Conservation (phyloP, 1,140 invertebrate species). For the Ceratina calcarata region DNA sequence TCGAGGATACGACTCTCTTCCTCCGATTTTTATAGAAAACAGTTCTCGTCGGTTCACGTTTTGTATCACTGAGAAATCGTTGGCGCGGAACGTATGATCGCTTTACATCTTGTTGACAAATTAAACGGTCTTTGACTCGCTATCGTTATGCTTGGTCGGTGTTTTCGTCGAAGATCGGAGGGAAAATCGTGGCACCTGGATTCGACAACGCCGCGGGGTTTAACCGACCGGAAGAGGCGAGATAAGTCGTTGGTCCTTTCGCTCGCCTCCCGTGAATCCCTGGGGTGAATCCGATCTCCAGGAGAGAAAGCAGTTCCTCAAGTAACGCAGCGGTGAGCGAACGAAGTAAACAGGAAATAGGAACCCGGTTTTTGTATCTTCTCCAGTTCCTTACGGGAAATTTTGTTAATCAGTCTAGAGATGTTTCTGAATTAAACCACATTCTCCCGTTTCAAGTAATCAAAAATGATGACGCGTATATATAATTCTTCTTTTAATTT, state of each 20-base stretch:
- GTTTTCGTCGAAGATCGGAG: background rate
- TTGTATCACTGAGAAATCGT: no score
- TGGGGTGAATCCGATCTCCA: background rate
- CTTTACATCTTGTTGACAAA: no score
- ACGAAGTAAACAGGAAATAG: slow-evolving; percentile 22
- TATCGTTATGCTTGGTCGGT: background rate
- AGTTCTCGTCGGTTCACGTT: no score
- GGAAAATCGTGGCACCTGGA: slow-evolving; percentile 22
- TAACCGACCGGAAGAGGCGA: slow-evolving; percentile 15
- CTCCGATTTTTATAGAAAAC: no score
- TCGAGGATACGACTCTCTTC: no score
- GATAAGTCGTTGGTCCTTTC: slow-evolving; percentile 53
- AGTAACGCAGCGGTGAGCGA: slow-evolving; percentile 18
- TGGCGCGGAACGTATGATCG: no score
- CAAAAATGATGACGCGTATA: no score
- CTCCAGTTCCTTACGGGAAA: background rate
- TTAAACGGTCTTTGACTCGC: background rate
- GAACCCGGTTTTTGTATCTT: background rate
- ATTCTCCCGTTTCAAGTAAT: no score
- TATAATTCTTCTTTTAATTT: no score
- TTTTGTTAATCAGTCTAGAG: background rate
- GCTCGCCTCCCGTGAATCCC: slow-evolving; percentile 7
- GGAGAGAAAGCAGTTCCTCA: background rate
- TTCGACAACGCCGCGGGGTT: slow-evolving; percentile 6
- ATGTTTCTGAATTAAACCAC: no score